A percentile compares a stretch with the other conserved stretches of the same genome.
Evolutionary conservation across 2,888 invertebrate species (phyloP).

Genomic region (Deilephila elpenor): DNA sequence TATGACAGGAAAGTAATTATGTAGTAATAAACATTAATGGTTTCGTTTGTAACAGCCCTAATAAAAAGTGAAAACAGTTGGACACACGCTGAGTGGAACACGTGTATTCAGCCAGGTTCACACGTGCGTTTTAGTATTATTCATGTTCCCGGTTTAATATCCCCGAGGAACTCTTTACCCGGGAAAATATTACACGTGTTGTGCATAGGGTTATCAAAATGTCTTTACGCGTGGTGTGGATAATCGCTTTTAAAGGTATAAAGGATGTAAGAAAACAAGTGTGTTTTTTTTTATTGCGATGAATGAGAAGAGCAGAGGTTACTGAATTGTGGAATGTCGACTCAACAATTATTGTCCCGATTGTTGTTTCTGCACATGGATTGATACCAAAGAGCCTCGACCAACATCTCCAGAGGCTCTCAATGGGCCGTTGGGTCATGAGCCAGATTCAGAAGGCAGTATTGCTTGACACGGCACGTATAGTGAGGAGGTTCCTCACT

Average conservation of each 20-base stretch:
- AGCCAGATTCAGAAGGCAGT: too few species aligned
- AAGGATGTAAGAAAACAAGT: not conserved
- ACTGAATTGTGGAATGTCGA: too few species aligned
- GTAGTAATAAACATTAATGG: slow-evolving; percentile 40
- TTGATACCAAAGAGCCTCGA: too few species aligned
- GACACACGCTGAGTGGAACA: slow-evolving; percentile 22
- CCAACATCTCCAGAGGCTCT: too few species aligned
- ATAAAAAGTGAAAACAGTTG: slow-evolving; percentile 58
- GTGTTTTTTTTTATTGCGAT: not conserved
- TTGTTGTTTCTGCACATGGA: too few species aligned
- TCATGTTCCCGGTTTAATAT: not conserved
- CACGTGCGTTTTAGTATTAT: slow-evolving; percentile 2
- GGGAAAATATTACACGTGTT: slow-evolving; percentile 3
- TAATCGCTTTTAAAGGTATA: not conserved
- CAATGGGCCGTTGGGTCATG: too few species aligned
- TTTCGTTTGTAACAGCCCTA: slow-evolving; percentile 51
- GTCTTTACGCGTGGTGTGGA: not conserved
- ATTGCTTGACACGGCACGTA: too few species aligned
- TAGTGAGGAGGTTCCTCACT: too few species aligned
- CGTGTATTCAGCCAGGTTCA: not conserved
- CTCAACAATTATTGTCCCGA: too few species aligned
- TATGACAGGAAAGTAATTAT: slow-evolving; percentile 26
- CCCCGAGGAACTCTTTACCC: not conserved
- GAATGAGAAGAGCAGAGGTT: too few species aligned
- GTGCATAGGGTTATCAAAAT: not conserved